Conservation (phyloP, 2,113 vertebrate species). For the Tursiops truncatus region DNA sequence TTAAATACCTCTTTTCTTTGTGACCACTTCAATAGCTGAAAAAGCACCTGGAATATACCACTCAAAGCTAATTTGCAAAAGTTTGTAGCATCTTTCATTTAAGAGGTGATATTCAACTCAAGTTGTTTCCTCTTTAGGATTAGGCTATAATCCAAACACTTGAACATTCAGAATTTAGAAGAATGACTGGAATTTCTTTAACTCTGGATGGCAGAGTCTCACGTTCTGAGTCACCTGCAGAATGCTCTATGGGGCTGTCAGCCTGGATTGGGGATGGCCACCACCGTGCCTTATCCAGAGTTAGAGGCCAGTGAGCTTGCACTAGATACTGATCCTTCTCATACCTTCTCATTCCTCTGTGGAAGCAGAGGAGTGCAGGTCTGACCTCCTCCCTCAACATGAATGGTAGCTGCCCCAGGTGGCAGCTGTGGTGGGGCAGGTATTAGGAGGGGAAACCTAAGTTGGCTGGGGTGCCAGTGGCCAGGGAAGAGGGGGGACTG, state of each 20-base stretch:
- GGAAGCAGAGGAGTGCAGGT: not conserved
- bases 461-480: not conserved
- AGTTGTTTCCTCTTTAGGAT: slow-evolving; percentile 29
- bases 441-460: not conserved
- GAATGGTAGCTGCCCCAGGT: not conserved
- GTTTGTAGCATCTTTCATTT: slow-evolving; percentile 30
- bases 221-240: not conserved
- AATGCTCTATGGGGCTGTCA: not conserved
- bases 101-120: not conserved
- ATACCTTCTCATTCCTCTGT: not conserved
- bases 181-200: not conserved
- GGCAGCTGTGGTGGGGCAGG: not conserved
- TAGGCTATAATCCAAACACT: not conserved
- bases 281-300: not conserved
- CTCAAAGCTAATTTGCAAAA: slow-evolving; percentile 39
- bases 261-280: not conserved
- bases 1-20: slow-evolving; percentile 47
- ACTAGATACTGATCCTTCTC: not conserved
- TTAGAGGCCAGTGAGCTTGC: not conserved
- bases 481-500: not conserved
- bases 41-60: not conserved
- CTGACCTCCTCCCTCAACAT: not conserved
- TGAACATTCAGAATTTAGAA: slow-evolving; percentile 35
- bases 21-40: not conserved
- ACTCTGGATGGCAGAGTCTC: not conserved